Evolutionary conservation across 2,113 vertebrate genomes (phyloP).

Genomic region (Alexandromys fortis): DNA sequence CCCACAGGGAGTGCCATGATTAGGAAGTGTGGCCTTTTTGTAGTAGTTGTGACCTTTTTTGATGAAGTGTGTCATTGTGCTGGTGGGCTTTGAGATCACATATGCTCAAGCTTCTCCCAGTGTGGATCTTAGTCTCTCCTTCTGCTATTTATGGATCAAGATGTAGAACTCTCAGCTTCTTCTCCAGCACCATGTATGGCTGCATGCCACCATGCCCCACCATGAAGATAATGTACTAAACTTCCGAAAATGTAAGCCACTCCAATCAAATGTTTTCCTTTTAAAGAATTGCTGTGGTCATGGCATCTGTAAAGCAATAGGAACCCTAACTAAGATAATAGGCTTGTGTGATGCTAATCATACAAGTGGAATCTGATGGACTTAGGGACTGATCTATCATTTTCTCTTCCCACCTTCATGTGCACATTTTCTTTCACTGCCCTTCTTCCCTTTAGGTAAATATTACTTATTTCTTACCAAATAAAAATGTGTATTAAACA

Average conservation of each 20-base stretch:
- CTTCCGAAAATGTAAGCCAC: not conserved
- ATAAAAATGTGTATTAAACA: not conserved
- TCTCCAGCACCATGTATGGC: not conserved
- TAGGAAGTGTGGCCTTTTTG: not conserved
- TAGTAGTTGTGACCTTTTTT: not conserved
- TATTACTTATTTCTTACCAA: not conserved
- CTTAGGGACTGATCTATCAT: not conserved
- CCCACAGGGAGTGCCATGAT: not conserved
- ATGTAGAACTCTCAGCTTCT: not conserved
- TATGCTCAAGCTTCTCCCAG: not conserved
- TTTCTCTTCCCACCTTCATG: not conserved
- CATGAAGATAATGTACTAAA: not conserved
- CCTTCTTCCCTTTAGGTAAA: not conserved
- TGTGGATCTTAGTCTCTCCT: not conserved
- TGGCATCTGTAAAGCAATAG: not conserved
- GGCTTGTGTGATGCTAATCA: not conserved
- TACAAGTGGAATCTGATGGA: not conserved
- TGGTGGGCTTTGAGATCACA: not conserved
- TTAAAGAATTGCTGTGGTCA: not conserved
- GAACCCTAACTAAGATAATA: not conserved
- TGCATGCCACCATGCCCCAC: not conserved
- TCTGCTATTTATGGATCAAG: not conserved
- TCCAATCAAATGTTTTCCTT: not conserved
- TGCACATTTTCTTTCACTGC: not conserved
- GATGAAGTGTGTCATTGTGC: not conserved